Evolutionary conservation across 1,140 invertebrate genomes (phyloP).

Genomic region (Pseudomyrmex flavicornis): DNA sequence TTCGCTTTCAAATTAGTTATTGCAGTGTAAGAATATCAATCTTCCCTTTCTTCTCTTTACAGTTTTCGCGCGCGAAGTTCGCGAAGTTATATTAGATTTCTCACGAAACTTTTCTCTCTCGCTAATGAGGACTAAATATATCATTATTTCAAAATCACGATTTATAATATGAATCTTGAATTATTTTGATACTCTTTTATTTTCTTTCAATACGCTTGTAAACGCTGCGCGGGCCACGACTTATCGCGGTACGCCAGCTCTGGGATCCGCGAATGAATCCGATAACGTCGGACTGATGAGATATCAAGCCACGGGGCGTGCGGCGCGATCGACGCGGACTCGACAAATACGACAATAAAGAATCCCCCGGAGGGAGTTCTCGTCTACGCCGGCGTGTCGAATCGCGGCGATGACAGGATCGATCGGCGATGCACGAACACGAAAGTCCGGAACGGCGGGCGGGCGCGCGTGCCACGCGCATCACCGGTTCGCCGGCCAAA

Average conservation of each 20-base stretch:
- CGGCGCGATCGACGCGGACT: conserved; percentile 24
- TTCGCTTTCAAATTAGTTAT: too few relatives aligned
- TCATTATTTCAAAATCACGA: not conserved
- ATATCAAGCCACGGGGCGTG: conserved; percentile 52
- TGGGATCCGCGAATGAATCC: conserved; percentile 56
- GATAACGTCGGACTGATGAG: conserved; percentile 59
- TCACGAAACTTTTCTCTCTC: not conserved
- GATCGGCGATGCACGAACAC: conserved; percentile 17
- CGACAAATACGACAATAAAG: conserved; percentile 68
- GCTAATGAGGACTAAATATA: not conserved
- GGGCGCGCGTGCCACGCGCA: conserved; percentile 12
- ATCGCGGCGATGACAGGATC: conserved; percentile 51
- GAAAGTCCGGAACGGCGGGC: conserved; percentile 8
- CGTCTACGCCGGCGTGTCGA: conserved; percentile 46
- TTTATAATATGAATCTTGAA: not conserved
- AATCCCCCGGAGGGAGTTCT: conserved; percentile 36
- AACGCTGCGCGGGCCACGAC: conserved; percentile 5
- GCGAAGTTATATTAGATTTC: not conserved
- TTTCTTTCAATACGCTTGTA: not conserved
- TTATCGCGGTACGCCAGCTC: conserved; percentile 29
- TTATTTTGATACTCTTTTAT: not conserved
- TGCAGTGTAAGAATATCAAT: not conserved
- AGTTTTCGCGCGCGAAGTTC: not conserved
- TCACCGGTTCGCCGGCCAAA: not conserved
- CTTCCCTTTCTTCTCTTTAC: not conserved